Percentiles rank a stretch among this genome's conserved stretches.
Conservation (phyloP, 2,797 vertebrate genomes). For the Tolypeutes matacus region DNA sequence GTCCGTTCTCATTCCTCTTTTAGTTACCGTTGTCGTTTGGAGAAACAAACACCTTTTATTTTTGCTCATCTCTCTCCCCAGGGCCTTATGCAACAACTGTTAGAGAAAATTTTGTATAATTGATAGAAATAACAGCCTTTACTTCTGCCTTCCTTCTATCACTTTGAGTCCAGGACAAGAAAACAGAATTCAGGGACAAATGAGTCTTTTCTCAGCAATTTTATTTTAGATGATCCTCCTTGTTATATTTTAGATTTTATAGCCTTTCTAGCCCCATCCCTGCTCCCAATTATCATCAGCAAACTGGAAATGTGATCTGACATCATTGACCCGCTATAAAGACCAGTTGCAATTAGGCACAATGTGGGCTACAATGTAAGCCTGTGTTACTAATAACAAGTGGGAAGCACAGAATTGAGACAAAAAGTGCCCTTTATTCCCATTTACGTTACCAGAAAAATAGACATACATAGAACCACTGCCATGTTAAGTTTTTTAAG, state of each 20-base stretch:
- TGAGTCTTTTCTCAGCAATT: background rate
- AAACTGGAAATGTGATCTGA: slow-evolving; percentile 65
- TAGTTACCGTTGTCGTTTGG: slow-evolving; percentile 78
- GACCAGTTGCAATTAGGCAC: slow-evolving; percentile 87
- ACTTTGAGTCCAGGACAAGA: slow-evolving; percentile 22
- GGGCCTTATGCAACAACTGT: background rate
- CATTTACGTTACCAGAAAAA: slow-evolving; percentile 90
- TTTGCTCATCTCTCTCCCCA: slow-evolving; percentile 25
- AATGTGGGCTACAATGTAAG: slow-evolving; percentile 90
- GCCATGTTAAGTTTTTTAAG: slow-evolving; percentile 87
- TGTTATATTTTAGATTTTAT: slow-evolving; percentile 11
- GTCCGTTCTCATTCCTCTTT: slow-evolving; percentile 51
- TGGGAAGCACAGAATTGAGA: slow-evolving; percentile 90
- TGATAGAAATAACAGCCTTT: background rate
- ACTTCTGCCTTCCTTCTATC: background rate
- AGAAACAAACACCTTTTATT: slow-evolving; percentile 70
- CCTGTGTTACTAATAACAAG: slow-evolving; percentile 91
- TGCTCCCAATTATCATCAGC: background rate
- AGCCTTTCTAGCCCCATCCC: background rate
- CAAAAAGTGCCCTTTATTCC: slow-evolving; percentile 88
- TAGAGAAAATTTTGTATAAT: background rate
- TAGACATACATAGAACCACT: slow-evolving; percentile 90
- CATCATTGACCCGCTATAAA: slow-evolving; percentile 84
- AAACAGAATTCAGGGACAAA: background rate
- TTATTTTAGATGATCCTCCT: slow-evolving; percentile 2